Evolutionary conservation across 2,113 vertebrate genomes (phyloP).

Genomic region (Campylomormyrus numenius): DNA sequence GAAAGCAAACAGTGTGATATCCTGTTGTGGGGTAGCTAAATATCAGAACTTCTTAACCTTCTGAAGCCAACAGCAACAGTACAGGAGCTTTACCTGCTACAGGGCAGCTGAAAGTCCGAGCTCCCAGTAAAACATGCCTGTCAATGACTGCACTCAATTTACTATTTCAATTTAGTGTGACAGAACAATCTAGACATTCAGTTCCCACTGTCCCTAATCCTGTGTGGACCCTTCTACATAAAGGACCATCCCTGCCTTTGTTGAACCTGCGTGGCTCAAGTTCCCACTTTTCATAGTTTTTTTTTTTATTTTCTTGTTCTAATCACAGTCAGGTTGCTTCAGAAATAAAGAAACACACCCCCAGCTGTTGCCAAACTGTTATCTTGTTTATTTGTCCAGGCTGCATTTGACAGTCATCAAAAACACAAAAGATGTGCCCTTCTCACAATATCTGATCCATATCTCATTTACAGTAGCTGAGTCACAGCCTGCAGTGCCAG

Average conservation of each 20-base stretch:
- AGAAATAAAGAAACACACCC: not conserved
- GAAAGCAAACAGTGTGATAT: not conserved
- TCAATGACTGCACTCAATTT: not conserved
- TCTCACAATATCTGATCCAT: constrained; percentile 2
- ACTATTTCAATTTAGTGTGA: not conserved
- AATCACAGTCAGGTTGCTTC: not conserved
- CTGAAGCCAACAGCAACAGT: not conserved
- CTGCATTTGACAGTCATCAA: not conserved
- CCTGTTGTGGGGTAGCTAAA: not conserved
- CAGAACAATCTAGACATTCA: not conserved
- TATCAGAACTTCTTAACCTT: not conserved
- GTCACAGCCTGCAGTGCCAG: not conserved
- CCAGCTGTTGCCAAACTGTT: not conserved
- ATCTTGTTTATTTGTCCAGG: not conserved
- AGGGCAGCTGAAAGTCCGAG: not conserved
- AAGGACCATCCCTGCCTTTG: not conserved
- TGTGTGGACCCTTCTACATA: not conserved
- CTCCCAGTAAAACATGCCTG: not conserved
- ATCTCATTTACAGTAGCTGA: constrained; percentile 20
- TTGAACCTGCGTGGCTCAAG: not conserved
- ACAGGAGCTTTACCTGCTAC: not conserved
- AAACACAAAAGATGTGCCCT: not conserved
- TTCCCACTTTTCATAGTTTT: not conserved
- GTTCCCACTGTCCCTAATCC: not conserved
- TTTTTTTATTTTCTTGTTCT: not conserved